Evolutionary conservation across 2,797 vertebrate genomes (phyloP).

Genomic region (Aeoliscus strigatus): DNA sequence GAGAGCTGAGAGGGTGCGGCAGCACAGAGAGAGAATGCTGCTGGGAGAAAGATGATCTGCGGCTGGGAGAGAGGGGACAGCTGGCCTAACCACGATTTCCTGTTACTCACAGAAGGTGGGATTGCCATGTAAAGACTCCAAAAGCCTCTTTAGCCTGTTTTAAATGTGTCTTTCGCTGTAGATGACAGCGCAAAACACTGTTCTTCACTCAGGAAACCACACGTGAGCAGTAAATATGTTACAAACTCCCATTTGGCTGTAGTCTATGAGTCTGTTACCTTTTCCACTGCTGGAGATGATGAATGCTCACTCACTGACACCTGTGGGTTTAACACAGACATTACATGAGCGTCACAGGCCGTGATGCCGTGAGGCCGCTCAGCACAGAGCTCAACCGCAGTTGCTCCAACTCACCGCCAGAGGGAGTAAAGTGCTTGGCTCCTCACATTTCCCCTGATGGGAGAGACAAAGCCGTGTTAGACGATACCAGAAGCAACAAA

Average conservation of each 20-base stretch:
- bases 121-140: slow-evolving; percentile 20
- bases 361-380: slow-evolving; percentile 34
- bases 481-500: no score
- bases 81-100: slow-evolving; percentile 66
- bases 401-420: slow-evolving; percentile 66
- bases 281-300: slow-evolving; percentile 43
- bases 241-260: no score
- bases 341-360: slow-evolving; percentile 44
- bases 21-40: slow-evolving; percentile 35
- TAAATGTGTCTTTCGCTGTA: no score
- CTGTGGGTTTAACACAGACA: slow-evolving; percentile 66
- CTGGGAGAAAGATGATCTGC: slow-evolving; percentile 67
- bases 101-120: slow-evolving; percentile 45
- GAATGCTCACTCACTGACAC: slow-evolving; percentile 67
- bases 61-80: slow-evolving; percentile 65
- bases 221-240: no score
- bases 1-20: slow-evolving; percentile 47
- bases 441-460: slow-evolving; percentile 62
- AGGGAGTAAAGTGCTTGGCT: slow-evolving; percentile 61
- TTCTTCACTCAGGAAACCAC: no score
- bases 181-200: no score
- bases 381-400: slow-evolving; percentile 21
- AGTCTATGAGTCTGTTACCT: no score
- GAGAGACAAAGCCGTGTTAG: slow-evolving; percentile 37
- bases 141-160: no score